phyloP scores from a whole-genome alignment of 2,113 vertebrate species.

The Poeciliopsis occidentalis region DNA sequence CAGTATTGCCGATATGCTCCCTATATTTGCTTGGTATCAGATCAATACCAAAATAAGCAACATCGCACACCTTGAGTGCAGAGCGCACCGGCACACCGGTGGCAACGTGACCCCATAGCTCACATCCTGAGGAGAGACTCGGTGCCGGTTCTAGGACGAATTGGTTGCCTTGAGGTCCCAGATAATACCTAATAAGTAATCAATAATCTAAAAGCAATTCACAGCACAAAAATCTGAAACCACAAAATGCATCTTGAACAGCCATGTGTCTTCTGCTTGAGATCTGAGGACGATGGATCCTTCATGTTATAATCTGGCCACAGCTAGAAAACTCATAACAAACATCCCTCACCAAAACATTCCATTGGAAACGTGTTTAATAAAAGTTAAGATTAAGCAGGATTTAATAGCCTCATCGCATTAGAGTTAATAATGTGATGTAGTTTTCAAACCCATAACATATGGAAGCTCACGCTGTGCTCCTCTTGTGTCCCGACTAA shows the following conservation, averaged over 20 bases:
- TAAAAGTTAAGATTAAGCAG: not conserved
- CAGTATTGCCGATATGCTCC: too few relatives aligned
- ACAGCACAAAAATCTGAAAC: not conserved
- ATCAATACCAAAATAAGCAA: too few relatives aligned
- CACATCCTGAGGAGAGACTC: not conserved
- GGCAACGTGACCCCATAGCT: not conserved
- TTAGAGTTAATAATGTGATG: not conserved
- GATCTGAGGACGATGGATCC: too few relatives aligned
- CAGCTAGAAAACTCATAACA: too few relatives aligned
- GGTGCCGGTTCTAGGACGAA: not conserved
- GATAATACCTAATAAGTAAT: not conserved
- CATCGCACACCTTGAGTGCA: too few relatives aligned
- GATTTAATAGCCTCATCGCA: not conserved
- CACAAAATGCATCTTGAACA: not conserved
- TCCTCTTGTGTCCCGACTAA: conserved; percentile 49
- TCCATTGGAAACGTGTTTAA: not conserved
- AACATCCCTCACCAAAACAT: not conserved
- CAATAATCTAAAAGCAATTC: not conserved
- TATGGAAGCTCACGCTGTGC: conserved; percentile 26
- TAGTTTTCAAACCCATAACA: conserved; percentile 7
- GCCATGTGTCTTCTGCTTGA: too few relatives aligned
- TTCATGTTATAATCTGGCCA: too few relatives aligned
- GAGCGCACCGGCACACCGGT: not conserved
- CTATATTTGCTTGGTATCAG: too few relatives aligned
- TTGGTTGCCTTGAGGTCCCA: not conserved